Conservation (phyloP, 2,888 invertebrate genomes). For the Meiosimyza decipiens region DNA sequence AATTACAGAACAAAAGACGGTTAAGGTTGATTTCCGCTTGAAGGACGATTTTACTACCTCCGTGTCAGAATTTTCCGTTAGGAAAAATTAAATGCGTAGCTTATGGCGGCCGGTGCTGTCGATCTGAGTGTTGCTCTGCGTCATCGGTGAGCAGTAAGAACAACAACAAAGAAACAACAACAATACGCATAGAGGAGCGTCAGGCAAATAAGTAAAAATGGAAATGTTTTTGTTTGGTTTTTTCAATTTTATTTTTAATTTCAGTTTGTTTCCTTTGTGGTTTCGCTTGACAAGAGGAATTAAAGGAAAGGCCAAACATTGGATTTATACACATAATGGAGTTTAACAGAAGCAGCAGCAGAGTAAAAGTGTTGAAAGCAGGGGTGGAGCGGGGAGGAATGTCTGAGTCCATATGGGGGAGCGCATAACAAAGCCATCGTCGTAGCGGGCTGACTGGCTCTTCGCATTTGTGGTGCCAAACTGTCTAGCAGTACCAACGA, state of each 20-base stretch:
- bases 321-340: no score
- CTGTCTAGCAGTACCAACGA: conserved; percentile 22
- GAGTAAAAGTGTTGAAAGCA: no score
- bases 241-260: no score
- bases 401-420: no score
- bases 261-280: neutral
- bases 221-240: conserved; percentile 12
- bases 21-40: conserved; percentile 13
- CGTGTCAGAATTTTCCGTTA: conserved; percentile 7
- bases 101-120: no score
- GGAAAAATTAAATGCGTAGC: neutral
- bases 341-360: no score
- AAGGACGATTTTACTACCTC: conserved; percentile 25
- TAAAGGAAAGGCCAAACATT: conserved; percentile 19
- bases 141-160: conserved; percentile 26
- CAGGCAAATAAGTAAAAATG: no score
- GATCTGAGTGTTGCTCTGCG: conserved; percentile 21
- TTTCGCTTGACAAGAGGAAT: conserved; percentile 39
- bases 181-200: no score
- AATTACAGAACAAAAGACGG: neutral
- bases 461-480: neutral
- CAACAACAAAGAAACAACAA: conserved; percentile 19
- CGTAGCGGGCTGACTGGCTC: no score
- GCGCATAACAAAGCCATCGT: no score
- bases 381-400: no score